Percentiles rank a stretch among this genome's conserved stretches.
Conservation (phyloP, 2,797 vertebrate species). For the Hirundo rustica region DNA sequence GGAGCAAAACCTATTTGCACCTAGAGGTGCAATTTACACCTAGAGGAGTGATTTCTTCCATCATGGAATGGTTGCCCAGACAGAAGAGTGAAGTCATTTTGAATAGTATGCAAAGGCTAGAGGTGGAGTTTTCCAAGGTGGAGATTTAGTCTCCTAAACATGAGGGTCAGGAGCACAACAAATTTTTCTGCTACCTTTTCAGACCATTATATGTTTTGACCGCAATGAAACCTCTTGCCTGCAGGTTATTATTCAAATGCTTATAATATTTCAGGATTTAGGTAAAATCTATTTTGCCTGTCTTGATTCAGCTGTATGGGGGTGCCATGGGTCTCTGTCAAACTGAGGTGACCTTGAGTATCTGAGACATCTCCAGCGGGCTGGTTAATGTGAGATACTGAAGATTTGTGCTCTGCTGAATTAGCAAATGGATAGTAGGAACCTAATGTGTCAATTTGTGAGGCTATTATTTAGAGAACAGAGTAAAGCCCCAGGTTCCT, state of each 20-base stretch:
- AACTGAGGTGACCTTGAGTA: neutral
- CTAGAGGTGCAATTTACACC: neutral
- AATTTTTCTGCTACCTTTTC: neutral
- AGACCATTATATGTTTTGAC: neutral
- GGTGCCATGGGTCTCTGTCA: neutral
- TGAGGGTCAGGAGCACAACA: neutral
- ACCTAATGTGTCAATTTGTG: neutral
- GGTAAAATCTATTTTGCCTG: neutral
- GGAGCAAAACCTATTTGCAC: neutral
- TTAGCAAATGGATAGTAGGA: neutral
- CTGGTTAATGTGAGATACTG: neutral
- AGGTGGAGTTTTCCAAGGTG: neutral
- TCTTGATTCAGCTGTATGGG: neutral
- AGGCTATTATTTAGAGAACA: neutral
- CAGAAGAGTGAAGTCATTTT: neutral
- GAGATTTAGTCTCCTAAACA: neutral
- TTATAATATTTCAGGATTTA: neutral
- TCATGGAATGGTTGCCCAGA: neutral
- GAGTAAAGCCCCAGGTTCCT: neutral
- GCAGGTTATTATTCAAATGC: neutral
- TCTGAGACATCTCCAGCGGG: neutral
- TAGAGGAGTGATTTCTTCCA: neutral
- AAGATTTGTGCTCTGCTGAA: neutral
- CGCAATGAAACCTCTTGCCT: neutral
- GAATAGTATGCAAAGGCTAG: neutral